These are phyloP conservation scores for Heliconius melpomene DNA, from an alignment of 1,140 invertebrate species.

Conservation along the genomic window DNA sequence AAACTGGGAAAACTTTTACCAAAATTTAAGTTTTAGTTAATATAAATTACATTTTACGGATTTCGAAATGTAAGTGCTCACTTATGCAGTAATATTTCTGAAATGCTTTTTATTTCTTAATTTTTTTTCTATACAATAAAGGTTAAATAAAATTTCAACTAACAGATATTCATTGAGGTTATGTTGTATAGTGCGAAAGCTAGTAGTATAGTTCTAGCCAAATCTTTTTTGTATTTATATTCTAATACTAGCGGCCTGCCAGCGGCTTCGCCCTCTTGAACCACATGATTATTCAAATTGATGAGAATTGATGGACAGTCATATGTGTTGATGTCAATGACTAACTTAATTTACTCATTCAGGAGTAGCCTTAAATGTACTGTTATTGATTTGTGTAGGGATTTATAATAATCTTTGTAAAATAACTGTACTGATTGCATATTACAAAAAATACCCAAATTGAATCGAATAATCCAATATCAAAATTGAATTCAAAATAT, in stretches of 20 bases:
- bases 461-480: no score
- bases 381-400: no score
- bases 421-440: no score
- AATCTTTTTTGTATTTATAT: background rate
- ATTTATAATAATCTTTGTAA: no score
- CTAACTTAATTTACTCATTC: no score
- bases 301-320: background rate
- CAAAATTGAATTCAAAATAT: no score
- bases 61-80: background rate
- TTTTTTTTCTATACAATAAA: background rate
- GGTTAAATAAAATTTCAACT: background rate
- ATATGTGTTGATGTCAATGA: no score
- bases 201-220: background rate
- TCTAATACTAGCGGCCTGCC: background rate
- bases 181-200: background rate
- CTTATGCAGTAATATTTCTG: background rate
- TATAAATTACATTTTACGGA: background rate
- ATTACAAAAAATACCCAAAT: no score
- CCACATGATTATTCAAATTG: background rate
- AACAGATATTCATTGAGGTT: slow-evolving; percentile 1
- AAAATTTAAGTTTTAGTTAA: no score
- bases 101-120: background rate
- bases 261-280: no score
- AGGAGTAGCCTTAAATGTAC: no score
- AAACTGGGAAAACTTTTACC: background rate